These are phyloP conservation scores for Tenthredo livida DNA, from an alignment of 2,888 invertebrate species.

Conservation along the genomic window DNA sequence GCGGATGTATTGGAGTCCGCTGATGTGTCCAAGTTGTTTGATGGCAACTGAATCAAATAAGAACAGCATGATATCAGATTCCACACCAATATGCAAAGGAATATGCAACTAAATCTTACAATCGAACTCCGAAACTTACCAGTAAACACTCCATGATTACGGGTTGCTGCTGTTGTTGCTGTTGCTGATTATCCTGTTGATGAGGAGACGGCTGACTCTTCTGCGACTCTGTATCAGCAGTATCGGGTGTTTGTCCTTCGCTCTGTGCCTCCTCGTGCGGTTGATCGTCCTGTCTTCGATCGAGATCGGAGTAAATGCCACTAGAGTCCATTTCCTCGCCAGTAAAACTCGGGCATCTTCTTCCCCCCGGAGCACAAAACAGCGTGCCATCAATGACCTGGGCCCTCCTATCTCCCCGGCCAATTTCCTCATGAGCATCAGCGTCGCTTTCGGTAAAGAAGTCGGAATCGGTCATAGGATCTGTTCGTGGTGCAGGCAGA, in stretches of 20 bases:
- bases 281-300: constrained; percentile 85
- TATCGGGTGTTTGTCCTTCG: constrained; percentile 85
- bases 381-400: constrained; percentile 94
- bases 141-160: constrained; percentile 69
- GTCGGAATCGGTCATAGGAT: constrained; percentile 95
- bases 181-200: constrained; percentile 62
- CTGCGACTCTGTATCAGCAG: constrained; percentile 80
- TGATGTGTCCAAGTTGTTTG: constrained; percentile 61
- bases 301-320: constrained; percentile 93
- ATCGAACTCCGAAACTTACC: constrained; percentile 70
- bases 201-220: constrained; percentile 78
- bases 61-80: background rate
- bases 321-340: constrained; percentile 94
- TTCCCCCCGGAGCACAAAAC: constrained; percentile 82
- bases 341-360: constrained; percentile 75
- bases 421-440: constrained; percentile 89
- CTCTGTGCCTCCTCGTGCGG: constrained; percentile 74
- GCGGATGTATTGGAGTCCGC: constrained; percentile 63
- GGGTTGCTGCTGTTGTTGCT: constrained; percentile 71
- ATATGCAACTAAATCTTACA: background rate
- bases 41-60: constrained; percentile 58
- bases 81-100: background rate
- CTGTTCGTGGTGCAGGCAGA: constrained; percentile 83
- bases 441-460: constrained; percentile 95
- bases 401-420: constrained; percentile 85